Evolutionary conservation across 1,140 invertebrate genomes (phyloP).

Genomic region (Zophobas atratus): DNA sequence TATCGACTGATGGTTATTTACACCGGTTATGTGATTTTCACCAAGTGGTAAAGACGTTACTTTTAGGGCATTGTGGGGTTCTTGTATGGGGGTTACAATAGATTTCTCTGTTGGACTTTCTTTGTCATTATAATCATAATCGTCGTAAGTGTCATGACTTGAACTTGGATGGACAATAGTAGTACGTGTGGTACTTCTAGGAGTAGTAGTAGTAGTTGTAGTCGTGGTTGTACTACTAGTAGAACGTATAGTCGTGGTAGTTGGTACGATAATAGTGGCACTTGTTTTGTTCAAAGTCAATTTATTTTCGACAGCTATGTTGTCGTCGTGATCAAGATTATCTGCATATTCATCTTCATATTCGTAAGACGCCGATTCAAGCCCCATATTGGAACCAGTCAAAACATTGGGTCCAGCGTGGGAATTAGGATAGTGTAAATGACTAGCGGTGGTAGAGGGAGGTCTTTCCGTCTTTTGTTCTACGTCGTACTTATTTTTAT

Average conservation of each 20-base stretch:
- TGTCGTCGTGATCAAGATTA: constrained; percentile 53
- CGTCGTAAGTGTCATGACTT: neutral
- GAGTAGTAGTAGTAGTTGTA: constrained; percentile 33
- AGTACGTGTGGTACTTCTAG: constrained; percentile 44
- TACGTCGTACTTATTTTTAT: constrained; percentile 40
- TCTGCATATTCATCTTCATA: constrained; percentile 61
- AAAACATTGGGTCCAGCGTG: constrained; percentile 57
- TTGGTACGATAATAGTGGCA: constrained; percentile 59
- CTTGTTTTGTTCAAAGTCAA: constrained; percentile 45
- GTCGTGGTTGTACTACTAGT: constrained; percentile 12
- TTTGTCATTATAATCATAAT: constrained; percentile 36
- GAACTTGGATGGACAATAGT: constrained; percentile 1
- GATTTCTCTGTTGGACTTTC: constrained; percentile 15
- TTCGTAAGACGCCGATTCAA: constrained; percentile 58
- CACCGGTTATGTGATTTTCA: constrained; percentile 62
- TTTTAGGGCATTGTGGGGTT: constrained; percentile 51
- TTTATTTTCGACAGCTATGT: constrained; percentile 60
- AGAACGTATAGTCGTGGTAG: constrained; percentile 8
- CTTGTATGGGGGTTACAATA: constrained; percentile 44
- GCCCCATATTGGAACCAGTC: constrained; percentile 57
- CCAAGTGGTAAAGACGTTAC: constrained; percentile 67
- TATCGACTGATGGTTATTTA: constrained; percentile 58
- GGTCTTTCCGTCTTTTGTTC: constrained; percentile 40
- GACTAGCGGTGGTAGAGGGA: neutral
- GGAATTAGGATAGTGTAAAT: constrained; percentile 52